Base-by-base conservation (phyloP, 1,140 invertebrate species). In the Drosophila kepulauana region DNA sequence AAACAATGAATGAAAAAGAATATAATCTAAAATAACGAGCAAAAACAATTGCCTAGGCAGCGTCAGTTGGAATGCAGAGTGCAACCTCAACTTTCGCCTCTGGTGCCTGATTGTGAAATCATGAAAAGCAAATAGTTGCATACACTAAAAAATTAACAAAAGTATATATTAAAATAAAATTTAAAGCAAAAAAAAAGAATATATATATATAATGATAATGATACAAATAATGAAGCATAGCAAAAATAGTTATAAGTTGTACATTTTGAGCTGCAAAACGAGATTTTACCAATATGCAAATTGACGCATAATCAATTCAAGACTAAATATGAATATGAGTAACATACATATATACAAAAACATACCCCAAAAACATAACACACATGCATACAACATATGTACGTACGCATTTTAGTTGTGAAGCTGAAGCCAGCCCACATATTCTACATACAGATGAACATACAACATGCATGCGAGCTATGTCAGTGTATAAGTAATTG, bases 261-360 rank as follows among this genome's bases (percentile, higher is more conserved):
- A 81, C 58, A 78, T 74, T 82, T 79, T 57, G 66, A 79, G 67
- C 57, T 82, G 69, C 75, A 64, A 61, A 65, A 69, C 59, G 72
- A 71, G 66, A 85, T 89, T 89, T 81, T 89, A 84, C 70, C 85
- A 73, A 78, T 78, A 80, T 67, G 64, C 70, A 70, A 79, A 78
- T 79, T 74, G 48, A 84, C 77, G 70, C 73, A 80, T 71, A 81
- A 63, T 45, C 73, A 87, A 88, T 82, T 82, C 69, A 88, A 89
- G 85, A 88, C 84, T 88, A 81, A 75, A 72, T 62, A 76, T 66
- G 56, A 67, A 57, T 57, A 57, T 57, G 35, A 38, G 38, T 41
- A 11, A 25, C 54, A 57, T 57, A 57, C 46, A 16, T 10, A 8
- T 8, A 48, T 48, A 20, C 16, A 15, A 7, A 48, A 20, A 20